Percentiles rank a stretch among this genome's conserved stretches.
Conservation (phyloP, 2,113 vertebrate genomes). For the Hipposideros armiger region DNA sequence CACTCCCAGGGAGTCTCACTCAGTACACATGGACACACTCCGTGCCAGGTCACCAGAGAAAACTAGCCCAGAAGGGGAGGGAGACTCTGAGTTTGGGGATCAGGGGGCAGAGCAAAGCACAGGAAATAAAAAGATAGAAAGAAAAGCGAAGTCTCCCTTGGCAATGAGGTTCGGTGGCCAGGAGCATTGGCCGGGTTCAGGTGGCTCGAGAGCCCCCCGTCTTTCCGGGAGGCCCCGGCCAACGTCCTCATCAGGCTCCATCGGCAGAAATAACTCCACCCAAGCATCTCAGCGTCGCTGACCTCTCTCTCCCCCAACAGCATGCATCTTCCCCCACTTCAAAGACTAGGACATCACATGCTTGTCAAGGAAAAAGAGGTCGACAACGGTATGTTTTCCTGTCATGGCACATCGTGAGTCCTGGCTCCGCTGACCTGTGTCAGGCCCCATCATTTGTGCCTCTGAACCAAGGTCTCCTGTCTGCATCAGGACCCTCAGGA, state of each 20-base stretch:
- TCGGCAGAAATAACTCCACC: background rate
- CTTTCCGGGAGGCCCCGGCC: background rate
- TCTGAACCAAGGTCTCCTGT: background rate
- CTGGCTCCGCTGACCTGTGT: background rate
- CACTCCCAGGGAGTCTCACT: fast-evolving
- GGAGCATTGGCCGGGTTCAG: too few relatives aligned
- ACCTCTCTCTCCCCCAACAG: background rate
- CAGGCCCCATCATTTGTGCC: background rate
- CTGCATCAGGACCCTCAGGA: background rate
- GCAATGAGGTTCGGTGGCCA: background rate
- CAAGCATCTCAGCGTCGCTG: background rate
- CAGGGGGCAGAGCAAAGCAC: background rate
- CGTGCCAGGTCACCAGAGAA: background rate
- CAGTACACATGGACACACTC: background rate
- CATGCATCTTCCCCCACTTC: too few relatives aligned
- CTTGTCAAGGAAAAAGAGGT: background rate
- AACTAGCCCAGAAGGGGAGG: background rate
- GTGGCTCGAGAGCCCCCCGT: background rate
- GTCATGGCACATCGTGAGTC: fast-evolving
- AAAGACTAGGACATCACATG: background rate
- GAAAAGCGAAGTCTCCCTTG: background rate
- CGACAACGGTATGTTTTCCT: background rate
- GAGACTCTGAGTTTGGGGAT: background rate
- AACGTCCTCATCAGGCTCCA: background rate
- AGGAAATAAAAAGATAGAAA: background rate